These are phyloP conservation scores for Dysmachus trigonus DNA, from an alignment of 2,888 invertebrate species.

Conservation along the genomic window DNA sequence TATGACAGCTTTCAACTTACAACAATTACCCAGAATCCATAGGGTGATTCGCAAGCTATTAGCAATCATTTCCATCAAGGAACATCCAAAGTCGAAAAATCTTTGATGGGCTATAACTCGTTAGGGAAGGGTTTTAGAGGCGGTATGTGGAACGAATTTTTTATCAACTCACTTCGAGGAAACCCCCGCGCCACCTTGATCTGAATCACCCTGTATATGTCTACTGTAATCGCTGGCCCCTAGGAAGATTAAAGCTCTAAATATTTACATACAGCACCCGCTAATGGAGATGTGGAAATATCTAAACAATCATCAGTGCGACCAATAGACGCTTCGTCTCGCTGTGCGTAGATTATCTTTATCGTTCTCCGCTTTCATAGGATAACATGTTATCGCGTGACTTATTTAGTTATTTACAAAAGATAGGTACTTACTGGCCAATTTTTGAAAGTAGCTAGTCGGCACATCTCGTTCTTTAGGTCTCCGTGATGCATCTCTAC, in stretches of 20 bases:
- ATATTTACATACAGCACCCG: background rate
- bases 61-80: too few species aligned
- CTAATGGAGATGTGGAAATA: background rate
- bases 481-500: slow-evolving; percentile 59
- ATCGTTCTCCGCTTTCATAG: background rate
- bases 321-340: background rate
- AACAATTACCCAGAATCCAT: too few species aligned
- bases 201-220: too few species aligned
- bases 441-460: slow-evolving; percentile 75
- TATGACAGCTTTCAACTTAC: too few species aligned
- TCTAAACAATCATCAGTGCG: background rate
- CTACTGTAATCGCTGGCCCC: background rate
- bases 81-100: too few species aligned
- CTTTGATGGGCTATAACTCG: too few species aligned
- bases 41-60: too few species aligned
- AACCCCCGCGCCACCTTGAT: too few species aligned
- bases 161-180: too few species aligned
- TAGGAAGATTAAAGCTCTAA: background rate
- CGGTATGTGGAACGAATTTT: too few species aligned
- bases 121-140: too few species aligned
- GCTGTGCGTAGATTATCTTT: background rate
- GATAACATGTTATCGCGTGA: background rate
- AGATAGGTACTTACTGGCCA: slow-evolving; percentile 74
- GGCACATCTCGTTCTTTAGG: slow-evolving; percentile 73
- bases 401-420: background rate